Conservation (phyloP, 2,113 vertebrate species). For the Sinocyclocheilus anophthalmus region DNA sequence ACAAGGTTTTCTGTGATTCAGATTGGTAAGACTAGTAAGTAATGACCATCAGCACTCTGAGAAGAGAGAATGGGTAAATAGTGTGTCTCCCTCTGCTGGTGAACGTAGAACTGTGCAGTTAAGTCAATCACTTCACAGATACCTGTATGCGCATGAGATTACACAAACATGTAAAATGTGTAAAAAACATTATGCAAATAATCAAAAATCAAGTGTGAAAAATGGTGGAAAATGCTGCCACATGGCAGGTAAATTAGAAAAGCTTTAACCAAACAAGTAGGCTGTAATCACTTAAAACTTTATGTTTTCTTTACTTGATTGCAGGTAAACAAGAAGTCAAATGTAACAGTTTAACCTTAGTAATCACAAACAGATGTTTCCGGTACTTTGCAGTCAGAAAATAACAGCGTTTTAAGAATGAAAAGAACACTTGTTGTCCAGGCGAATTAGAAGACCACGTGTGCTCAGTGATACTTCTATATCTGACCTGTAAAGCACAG, state of each 20-base stretch:
- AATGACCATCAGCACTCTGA: background rate
- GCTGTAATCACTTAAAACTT: background rate
- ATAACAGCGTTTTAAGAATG: background rate
- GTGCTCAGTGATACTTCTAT: background rate
- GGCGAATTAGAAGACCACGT: background rate
- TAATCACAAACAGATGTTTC: constrained; percentile 6
- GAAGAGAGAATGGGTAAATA: constrained; percentile 2
- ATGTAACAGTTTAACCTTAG: background rate
- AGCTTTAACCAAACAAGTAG: background rate
- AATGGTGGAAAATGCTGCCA: background rate
- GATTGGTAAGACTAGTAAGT: background rate
- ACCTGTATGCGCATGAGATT: background rate
- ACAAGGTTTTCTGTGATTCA: background rate
- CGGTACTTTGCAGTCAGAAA: background rate
- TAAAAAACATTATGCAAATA: background rate
- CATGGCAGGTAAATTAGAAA: background rate
- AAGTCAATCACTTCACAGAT: background rate
- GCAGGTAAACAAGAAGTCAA: background rate
- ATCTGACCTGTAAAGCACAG: background rate
- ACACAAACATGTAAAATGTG: background rate
- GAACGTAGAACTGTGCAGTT: background rate
- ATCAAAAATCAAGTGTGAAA: background rate
- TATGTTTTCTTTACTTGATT: background rate
- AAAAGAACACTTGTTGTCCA: background rate
- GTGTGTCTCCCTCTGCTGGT: constrained; percentile 44